phyloP scores from a whole-genome alignment of 2,888 invertebrate species.

The Leptothorax acervorum region DNA sequence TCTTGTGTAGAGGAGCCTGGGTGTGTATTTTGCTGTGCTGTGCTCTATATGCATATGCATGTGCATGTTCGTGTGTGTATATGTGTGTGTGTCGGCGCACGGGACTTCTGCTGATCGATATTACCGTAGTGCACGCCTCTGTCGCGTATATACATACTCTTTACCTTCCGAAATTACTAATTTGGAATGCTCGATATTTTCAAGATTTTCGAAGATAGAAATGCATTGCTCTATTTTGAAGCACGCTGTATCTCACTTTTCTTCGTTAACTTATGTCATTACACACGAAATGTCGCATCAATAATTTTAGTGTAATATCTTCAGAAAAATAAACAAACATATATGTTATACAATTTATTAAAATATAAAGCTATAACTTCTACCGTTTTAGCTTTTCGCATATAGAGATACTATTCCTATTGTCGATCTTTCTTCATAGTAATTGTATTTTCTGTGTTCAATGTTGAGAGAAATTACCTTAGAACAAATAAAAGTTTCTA shows the following conservation, averaged over 20 bases:
- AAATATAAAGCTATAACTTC: too few relatives aligned
- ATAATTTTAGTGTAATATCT: background rate
- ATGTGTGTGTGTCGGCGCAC: slow-evolving; percentile 51
- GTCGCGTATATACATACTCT: slow-evolving; percentile 20
- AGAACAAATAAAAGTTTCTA: background rate
- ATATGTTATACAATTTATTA: background rate
- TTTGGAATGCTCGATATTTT: background rate
- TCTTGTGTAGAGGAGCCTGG: slow-evolving; percentile 75
- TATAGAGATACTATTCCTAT: background rate
- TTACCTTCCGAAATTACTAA: slow-evolving; percentile 19
- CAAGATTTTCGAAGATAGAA: background rate
- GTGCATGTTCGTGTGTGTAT: background rate
- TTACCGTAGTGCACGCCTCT: slow-evolving; percentile 71
- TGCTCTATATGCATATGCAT: background rate
- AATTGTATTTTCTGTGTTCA: background rate
- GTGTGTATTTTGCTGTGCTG: slow-evolving; percentile 7
- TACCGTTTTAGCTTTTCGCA: background rate
- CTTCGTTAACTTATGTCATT: background rate
- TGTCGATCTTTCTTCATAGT: background rate
- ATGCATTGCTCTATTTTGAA: background rate
- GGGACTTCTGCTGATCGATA: slow-evolving; percentile 80
- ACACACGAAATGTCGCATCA: background rate
- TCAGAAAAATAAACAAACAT: background rate
- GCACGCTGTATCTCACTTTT: background rate
- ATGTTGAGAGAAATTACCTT: background rate